Evolutionary conservation across 30 jellyfish, hydroid and myxozoan genomes (phyloP).

Genomic region (Clytia hemisphaerica): DNA sequence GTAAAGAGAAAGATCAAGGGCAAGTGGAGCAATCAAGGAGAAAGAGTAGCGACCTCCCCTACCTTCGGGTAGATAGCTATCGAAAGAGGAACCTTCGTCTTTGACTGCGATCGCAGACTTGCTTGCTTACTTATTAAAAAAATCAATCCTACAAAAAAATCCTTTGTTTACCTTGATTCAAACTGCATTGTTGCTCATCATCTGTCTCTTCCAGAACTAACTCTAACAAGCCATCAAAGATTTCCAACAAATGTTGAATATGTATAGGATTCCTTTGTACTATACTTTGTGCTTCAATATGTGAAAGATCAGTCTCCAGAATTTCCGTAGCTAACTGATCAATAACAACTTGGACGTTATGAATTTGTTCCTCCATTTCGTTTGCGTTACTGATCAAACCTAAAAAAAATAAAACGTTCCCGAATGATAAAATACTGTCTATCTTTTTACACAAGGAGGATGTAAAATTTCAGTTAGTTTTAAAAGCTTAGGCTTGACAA

Average conservation of each 20-base stretch:
- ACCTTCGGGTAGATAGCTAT: too few relatives aligned
- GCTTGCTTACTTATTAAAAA: background rate
- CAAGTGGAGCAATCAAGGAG: too few relatives aligned
- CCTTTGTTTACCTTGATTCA: too few relatives aligned
- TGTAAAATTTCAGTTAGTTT: background rate
- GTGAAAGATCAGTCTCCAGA: conserved; percentile 84
- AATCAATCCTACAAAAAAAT: background rate
- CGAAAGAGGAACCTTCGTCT: too few relatives aligned
- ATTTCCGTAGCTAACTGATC: conserved; percentile 82
- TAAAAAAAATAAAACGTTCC: background rate
- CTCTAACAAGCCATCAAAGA: conserved; percentile 70
- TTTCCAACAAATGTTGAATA: conserved; percentile 64
- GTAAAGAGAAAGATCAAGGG: too few relatives aligned
- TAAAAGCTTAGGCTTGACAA: background rate
- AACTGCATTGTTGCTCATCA: background rate
- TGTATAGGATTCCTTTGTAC: conserved; percentile 41
- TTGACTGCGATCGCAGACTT: conserved; percentile 14
- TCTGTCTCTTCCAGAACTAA: conserved; percentile 66
- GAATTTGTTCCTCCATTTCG: conserved; percentile 41
- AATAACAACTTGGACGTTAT: conserved; percentile 73
- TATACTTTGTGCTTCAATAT: conserved; percentile 61
- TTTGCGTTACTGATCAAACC: conserved; percentile 20
- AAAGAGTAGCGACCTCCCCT: too few relatives aligned
- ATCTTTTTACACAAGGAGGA: too few relatives aligned
- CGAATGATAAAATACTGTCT: too few relatives aligned